Evolutionary conservation across 2,888 invertebrate species (phyloP).

Genomic region (Acrocyrtus sp.): DNA sequence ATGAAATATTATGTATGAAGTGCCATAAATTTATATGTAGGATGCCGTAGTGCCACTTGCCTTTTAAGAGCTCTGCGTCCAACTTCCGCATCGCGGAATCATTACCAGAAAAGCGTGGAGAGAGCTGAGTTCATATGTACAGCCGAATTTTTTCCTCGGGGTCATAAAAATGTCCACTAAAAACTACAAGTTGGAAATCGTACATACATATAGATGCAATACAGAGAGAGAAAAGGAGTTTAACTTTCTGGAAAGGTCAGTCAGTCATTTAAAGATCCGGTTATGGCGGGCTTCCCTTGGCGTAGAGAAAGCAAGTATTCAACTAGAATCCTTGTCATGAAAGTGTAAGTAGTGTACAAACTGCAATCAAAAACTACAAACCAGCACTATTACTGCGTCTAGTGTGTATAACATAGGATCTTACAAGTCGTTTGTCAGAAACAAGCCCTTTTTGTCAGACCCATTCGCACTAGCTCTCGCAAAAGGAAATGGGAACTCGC

Average conservation of each 20-base stretch:
- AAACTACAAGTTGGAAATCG: too few species aligned
- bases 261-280: background rate
- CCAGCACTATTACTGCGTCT: too few species aligned
- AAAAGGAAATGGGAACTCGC: slow-evolving; percentile 2
- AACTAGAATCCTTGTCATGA: too few species aligned
- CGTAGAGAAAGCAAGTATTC: too few species aligned
- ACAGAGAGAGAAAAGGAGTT: background rate
- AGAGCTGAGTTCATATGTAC: slow-evolving; percentile 31
- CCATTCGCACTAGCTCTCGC: background rate
- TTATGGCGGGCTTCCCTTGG: too few species aligned
- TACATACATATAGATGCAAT: too few species aligned
- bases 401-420: slow-evolving; percentile 10
- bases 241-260: slow-evolving; percentile 18
- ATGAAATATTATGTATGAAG: slow-evolving; percentile 25
- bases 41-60: background rate
- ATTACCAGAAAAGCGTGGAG: background rate
- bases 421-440: slow-evolving; percentile 19
- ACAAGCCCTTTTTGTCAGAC: slow-evolving; percentile 18
- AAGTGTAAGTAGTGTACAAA: too few species aligned
- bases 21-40: background rate
- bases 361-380: too few species aligned
- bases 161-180: slow-evolving; percentile 41
- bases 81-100: background rate
- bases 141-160: slow-evolving; percentile 23
- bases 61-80: background rate